These are phyloP conservation scores for Sycophila texana DNA, from an alignment of 2,888 invertebrate genomes.

Conservation along the genomic window DNA sequence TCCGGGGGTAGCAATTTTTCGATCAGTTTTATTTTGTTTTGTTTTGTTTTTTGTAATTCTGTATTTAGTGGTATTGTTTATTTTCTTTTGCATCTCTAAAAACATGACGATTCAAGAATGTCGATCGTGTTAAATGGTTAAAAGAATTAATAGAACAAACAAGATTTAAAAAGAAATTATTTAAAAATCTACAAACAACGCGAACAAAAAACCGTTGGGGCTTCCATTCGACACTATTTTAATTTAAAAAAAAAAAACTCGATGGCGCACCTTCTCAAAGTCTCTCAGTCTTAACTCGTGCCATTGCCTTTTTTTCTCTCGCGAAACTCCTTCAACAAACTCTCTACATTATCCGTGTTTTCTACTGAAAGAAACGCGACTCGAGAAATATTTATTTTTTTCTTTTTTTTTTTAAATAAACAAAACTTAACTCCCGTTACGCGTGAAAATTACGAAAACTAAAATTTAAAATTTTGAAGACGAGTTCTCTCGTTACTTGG, in stretches of 20 bases:
- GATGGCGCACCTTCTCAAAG: constrained; percentile 55
- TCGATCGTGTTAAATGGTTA: constrained; percentile 34
- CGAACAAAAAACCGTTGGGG: constrained; percentile 46
- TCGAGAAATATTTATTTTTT: constrained; percentile 51
- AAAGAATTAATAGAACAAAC: constrained; percentile 55
- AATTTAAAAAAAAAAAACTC: constrained; percentile 51
- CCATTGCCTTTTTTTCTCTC: constrained; percentile 18
- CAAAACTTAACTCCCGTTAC: constrained; percentile 49
- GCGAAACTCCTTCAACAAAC: constrained; percentile 46
- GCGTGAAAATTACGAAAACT: constrained; percentile 43
- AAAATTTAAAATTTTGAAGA: constrained; percentile 54
- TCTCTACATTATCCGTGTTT: constrained; percentile 24
- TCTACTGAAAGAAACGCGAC: constrained; percentile 56
- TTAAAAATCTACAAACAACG: constrained; percentile 53
- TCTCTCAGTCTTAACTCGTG: constrained; percentile 40
- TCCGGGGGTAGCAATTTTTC: constrained; percentile 29
- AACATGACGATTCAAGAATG: constrained; percentile 36
- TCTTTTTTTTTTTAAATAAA: constrained; percentile 50
- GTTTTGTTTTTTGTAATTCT: too few relatives aligned
- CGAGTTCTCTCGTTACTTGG: constrained; percentile 56
- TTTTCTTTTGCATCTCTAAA: constrained; percentile 38
- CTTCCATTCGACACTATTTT: constrained; percentile 52
- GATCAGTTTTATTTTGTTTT: constrained; percentile 27
- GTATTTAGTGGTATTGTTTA: background rate
- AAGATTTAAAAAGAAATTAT: constrained; percentile 51